Base-by-base conservation (phyloP, 2,113 vertebrate species). In the Prolemur simus region DNA sequence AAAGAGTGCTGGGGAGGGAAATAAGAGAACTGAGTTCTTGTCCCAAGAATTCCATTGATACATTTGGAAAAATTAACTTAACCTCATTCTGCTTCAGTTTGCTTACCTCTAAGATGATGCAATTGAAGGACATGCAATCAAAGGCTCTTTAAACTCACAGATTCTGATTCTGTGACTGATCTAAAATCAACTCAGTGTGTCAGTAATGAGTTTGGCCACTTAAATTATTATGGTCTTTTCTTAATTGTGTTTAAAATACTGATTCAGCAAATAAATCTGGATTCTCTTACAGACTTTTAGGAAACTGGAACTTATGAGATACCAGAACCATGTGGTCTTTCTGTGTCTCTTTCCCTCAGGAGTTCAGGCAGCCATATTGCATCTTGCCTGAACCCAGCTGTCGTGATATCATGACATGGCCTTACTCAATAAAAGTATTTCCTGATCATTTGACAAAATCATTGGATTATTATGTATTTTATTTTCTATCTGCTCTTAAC, bases 231-330 rank as follows among this genome's bases (percentile, higher is more conserved):
- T 21, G 29, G n/a, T 39, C 18, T 84, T 92, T 91, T 47, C 9
- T 47, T 77, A 77, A 71, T 32, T 87, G 58, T 47, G 37, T 95
- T 87, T 87, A 66, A 94, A 85, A 83, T 91, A 90, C 47, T 29
- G 63, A 71, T 74, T 73, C 34, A 73, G 45, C 82, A 64, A 83
- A 34, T 85, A 74, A 80, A 66, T 94, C 42, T 68, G 76, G n/a
- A 80, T 89, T 92, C 47, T 91, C 56, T 54, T 58, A 42, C 1
- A 45, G 58, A 84, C 76, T 60, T 84, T 92, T n/a, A 29, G 47
- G 45, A 47, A 45, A 37, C 34, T 52, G 60, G 58, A 23, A n/a
- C 29, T 82, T 52, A 63, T 25, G 39, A 80, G 56, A 23, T 56
- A 45, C 1, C 13, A 63, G 68, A 54, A 37, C 71, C 8, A 9